A percentile compares a stretch with the other conserved stretches of the same genome.
These are phyloP conservation scores for Trichoplusia ni DNA, from an alignment of 1,140 invertebrate species.

Conservation along the genomic window DNA sequence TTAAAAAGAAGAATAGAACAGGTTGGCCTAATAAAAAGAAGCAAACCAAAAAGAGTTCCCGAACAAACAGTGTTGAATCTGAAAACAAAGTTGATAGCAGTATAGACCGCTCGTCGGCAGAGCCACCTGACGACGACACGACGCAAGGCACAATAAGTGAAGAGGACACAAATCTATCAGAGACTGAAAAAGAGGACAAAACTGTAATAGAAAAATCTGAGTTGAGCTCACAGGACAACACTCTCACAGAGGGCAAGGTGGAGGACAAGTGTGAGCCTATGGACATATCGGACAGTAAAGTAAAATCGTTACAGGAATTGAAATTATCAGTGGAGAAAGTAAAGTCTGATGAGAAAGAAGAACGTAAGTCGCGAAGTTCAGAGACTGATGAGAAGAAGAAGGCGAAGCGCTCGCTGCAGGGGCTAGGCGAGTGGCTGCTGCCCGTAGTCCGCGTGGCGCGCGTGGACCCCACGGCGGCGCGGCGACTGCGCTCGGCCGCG, in stretches of 20 bases:
- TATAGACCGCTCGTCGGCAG: conserved; percentile 59
- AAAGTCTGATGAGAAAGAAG: conserved; percentile 39
- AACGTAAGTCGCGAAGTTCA: conserved; percentile 41
- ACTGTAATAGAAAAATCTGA: conserved; percentile 46
- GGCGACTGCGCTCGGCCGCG: conserved; percentile 63
- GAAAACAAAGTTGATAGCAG: conserved; percentile 58
- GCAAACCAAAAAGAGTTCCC: conserved; percentile 55
- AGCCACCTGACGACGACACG: conserved; percentile 58
- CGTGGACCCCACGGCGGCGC: conserved; percentile 59
- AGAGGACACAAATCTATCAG: conserved; percentile 53
- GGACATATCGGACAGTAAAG: conserved; percentile 10
- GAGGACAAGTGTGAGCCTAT: conserved; percentile 34
- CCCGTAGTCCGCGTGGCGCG: conserved; percentile 76
- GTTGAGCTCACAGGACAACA: conserved; percentile 35
- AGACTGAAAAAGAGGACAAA: conserved; percentile 53
- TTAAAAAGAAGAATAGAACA: conserved; percentile 80
- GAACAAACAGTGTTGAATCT: conserved; percentile 56
- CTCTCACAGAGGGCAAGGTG: conserved; percentile 26
- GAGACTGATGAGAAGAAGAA: conserved; percentile 55
- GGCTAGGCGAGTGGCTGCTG: conserved; percentile 62
- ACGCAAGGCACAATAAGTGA: conserved; percentile 60
- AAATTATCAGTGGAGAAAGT: conserved; percentile 35
- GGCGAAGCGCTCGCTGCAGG: conserved; percentile 50
- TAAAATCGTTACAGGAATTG: conserved; percentile 25
- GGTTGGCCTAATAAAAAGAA: conserved; percentile 79